These are phyloP conservation scores for Pyxicephalus adspersus DNA, from an alignment of 2,113 vertebrate species.

Conservation along the genomic window DNA sequence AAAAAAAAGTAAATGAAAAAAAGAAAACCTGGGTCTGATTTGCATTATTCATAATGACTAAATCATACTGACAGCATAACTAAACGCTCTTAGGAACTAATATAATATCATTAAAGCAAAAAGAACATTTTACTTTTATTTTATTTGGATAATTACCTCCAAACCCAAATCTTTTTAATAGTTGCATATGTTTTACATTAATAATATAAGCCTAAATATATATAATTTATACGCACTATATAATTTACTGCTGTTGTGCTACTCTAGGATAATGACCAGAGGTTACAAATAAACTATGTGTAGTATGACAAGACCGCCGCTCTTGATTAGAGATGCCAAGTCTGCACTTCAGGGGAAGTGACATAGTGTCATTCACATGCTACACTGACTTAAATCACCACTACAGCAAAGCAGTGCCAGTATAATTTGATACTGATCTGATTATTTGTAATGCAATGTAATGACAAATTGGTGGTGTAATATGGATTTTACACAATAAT, in stretches of 20 bases:
- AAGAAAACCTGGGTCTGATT: no score
- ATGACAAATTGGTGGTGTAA: no score
- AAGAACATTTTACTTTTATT: no score
- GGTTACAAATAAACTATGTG: constrained; percentile 9
- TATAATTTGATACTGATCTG: not conserved
- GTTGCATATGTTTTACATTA: no score
- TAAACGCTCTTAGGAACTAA: no score
- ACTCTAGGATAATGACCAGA: not conserved
- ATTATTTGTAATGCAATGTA: not conserved
- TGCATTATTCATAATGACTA: no score
- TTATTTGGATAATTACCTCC: no score
- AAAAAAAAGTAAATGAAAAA: no score
- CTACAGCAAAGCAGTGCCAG: not conserved
- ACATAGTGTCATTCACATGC: not conserved
- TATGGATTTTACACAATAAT: no score
- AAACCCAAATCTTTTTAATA: no score
- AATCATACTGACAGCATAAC: no score
- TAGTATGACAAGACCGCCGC: constrained; percentile 1
- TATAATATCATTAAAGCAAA: no score
- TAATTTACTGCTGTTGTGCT: not conserved
- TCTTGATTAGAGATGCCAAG: not conserved
- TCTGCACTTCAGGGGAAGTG: constrained; percentile 24
- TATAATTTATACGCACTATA: not conserved
- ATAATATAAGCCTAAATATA: not conserved
- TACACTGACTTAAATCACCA: not conserved